Evolutionary conservation across 2,888 invertebrate genomes (phyloP).

Genomic region (Eristalinus sepulchralis): DNA sequence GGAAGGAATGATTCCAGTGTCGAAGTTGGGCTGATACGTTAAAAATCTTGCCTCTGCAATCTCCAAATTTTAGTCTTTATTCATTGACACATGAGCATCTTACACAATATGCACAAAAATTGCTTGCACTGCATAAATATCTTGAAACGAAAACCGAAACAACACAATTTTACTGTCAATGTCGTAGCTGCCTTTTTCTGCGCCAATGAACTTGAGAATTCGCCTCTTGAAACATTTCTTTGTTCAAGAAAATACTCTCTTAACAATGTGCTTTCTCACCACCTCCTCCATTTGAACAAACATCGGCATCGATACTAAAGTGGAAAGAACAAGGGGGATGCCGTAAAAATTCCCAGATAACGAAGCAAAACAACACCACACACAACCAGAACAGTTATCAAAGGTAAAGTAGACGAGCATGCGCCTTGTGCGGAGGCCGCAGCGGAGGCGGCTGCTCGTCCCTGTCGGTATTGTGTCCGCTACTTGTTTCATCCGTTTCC

Average conservation of each 20-base stretch:
- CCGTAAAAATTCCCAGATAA: slow-evolving; percentile 51
- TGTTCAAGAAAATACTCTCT: slow-evolving; percentile 40
- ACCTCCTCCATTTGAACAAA: slow-evolving; percentile 25
- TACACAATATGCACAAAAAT: too few relatives aligned
- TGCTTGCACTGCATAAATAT: too few relatives aligned
- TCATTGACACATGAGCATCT: too few relatives aligned
- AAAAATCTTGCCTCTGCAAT: too few relatives aligned
- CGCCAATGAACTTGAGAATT: slow-evolving; percentile 64
- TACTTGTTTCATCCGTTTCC: slow-evolving; percentile 14
- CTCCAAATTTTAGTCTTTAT: too few relatives aligned
- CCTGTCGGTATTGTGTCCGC: not conserved
- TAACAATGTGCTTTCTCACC: slow-evolving; percentile 38
- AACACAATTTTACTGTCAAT: slow-evolving; percentile 48
- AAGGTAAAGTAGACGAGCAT: slow-evolving; percentile 54
- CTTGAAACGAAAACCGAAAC: not conserved
- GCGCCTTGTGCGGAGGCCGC: slow-evolving; percentile 34
- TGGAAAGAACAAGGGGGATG: slow-evolving; percentile 21
- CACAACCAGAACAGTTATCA: slow-evolving; percentile 68
- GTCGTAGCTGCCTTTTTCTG: slow-evolving; percentile 28
- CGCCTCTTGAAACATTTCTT: slow-evolving; percentile 43
- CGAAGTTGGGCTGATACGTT: too few relatives aligned
- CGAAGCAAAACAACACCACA: slow-evolving; percentile 34
- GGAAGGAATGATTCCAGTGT: too few relatives aligned
- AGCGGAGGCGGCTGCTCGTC: slow-evolving; percentile 48
- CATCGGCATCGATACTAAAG: slow-evolving; percentile 39